Evolutionary conservation across 2,888 invertebrate species (phyloP).

Genomic region (Dione vanillae): DNA sequence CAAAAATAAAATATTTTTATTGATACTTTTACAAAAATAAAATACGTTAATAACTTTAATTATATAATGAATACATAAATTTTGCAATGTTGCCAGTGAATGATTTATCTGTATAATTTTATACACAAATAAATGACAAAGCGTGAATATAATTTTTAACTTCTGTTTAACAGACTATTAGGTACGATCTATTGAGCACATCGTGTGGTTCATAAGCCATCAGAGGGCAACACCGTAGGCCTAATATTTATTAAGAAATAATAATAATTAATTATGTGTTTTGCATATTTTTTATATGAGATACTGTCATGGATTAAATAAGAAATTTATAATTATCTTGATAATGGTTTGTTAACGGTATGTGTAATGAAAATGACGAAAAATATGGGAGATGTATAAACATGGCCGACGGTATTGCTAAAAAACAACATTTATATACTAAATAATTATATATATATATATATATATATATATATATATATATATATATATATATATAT

Average conservation of each 20-base stretch:
- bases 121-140: slow-evolving; percentile 10
- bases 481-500: neutral
- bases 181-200: slow-evolving; percentile 52
- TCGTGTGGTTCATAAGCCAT: slow-evolving; percentile 49
- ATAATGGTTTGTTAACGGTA: too few relatives aligned
- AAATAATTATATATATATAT: slow-evolving; percentile 30
- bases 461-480: neutral
- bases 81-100: slow-evolving; percentile 12
- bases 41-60: neutral
- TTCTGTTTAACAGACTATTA: slow-evolving; percentile 45
- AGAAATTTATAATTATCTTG: too few relatives aligned
- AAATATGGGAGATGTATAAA: neutral
- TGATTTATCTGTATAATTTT: neutral
- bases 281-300: too few relatives aligned
- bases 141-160: slow-evolving; percentile 25
- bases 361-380: neutral
- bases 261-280: too few relatives aligned
- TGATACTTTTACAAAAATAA: slow-evolving; percentile 10
- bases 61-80: neutral
- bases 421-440: slow-evolving; percentile 43
- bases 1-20: slow-evolving; percentile 5
- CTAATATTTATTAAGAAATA: slow-evolving; percentile 9
- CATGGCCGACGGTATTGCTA: slow-evolving; percentile 36
- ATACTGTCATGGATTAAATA: too few relatives aligned
- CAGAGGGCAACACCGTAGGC: slow-evolving; percentile 40